These are phyloP conservation scores for Papilio glaucus DNA, from an alignment of 1,140 invertebrate species.

Conservation along the genomic window DNA sequence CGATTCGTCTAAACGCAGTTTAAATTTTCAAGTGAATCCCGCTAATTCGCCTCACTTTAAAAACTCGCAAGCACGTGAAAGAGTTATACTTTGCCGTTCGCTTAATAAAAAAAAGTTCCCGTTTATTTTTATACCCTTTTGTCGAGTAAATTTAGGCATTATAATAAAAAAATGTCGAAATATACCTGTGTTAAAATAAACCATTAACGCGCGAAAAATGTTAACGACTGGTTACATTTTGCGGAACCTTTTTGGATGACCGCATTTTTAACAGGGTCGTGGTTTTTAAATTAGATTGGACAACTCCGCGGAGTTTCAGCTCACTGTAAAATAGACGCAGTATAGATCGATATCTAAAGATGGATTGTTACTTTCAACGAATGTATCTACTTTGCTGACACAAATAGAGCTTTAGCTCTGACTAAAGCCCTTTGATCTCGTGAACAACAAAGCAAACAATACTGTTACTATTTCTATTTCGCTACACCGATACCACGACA, in stretches of 20 bases:
- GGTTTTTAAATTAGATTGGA: constrained; percentile 73
- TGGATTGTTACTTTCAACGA: constrained; percentile 46
- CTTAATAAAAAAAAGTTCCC: constrained; percentile 28
- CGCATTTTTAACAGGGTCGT: constrained; percentile 75
- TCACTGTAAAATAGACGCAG: constrained; percentile 58
- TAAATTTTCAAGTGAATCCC: constrained; percentile 36
- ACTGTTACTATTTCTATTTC: constrained; percentile 39
- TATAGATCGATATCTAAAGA: constrained; percentile 59
- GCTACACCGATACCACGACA: constrained; percentile 2
- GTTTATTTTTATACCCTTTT: constrained; percentile 27
- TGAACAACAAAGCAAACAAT: constrained; percentile 33
- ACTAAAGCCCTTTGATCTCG: constrained; percentile 35
- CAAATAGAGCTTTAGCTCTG: constrained; percentile 33
- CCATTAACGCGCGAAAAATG: constrained; percentile 33
- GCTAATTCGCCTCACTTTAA: constrained; percentile 17
- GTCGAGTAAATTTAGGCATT: not conserved
- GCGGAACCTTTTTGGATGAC: constrained; percentile 58
- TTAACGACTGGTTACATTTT: constrained; percentile 36
- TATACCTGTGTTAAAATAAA: constrained; percentile 34
- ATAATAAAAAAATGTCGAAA: constrained; percentile 29
- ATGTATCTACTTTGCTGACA: constrained; percentile 31
- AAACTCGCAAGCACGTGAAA: constrained; percentile 24
- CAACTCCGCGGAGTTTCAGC: constrained; percentile 48
- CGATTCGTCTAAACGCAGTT: constrained; percentile 32
- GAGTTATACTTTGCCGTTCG: constrained; percentile 29